These are phyloP conservation scores for Germaria angustata DNA, from an alignment of 2,888 invertebrate species.

Conservation along the genomic window DNA sequence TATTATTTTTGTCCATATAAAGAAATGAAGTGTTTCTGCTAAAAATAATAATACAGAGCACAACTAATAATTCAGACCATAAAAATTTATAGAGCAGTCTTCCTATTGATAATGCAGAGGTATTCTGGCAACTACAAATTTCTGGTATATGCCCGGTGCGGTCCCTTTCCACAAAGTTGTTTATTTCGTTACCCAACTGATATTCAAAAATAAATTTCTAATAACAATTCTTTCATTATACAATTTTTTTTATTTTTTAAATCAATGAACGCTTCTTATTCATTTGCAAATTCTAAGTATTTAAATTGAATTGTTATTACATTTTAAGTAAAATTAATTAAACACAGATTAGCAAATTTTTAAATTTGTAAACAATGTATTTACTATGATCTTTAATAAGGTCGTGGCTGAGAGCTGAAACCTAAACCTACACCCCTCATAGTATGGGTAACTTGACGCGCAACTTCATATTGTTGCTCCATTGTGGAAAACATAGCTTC, in stretches of 20 bases:
- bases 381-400: conserved; percentile 59
- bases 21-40: too few relatives aligned
- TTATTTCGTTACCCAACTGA: too few relatives aligned
- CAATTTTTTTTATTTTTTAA: background rate
- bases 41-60: too few relatives aligned
- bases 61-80: too few relatives aligned
- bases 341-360: conserved; percentile 27
- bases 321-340: conserved; percentile 21
- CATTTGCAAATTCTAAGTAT: conserved; percentile 38
- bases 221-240: background rate
- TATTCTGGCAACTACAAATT: too few relatives aligned
- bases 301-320: conserved; percentile 12
- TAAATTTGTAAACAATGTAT: conserved; percentile 15
- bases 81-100: too few relatives aligned
- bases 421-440: conserved; percentile 94
- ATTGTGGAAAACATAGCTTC: conserved; percentile 95
- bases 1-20: too few relatives aligned
- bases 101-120: too few relatives aligned
- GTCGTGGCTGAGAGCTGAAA: conserved; percentile 83
- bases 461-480: conserved; percentile 98
- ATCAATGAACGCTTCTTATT: conserved; percentile 18
- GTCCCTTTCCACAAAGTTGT: too few relatives aligned
- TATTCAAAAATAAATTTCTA: too few relatives aligned
- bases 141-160: too few relatives aligned
- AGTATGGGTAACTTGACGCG: conserved; percentile 96